Base-by-base conservation (phyloP, 2,888 invertebrate species). In the Dicyrtoma fusca region DNA sequence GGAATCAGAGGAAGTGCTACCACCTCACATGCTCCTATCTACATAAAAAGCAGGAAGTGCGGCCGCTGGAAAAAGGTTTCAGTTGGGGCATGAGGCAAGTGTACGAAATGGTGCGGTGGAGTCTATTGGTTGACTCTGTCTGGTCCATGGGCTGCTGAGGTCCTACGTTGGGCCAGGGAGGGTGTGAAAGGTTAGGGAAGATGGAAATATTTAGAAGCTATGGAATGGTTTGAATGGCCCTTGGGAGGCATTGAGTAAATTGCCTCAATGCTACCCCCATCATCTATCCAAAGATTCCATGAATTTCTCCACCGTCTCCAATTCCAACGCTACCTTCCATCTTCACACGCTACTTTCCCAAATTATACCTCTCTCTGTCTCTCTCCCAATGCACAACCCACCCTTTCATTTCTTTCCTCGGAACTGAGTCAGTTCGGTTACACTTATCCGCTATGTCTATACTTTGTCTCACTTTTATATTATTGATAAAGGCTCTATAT, bases 241-340 rank as follows among this genome's bases (percentile, higher is more conserved):
- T 25, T 57, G 68, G 68, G 68, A 68, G 45, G 47, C 68, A 68
- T 68, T 45, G 14, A 68, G 44, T 68, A 68, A 68, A 68, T 68
- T 68, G 68, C 68, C 47, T 68, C 57, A 44, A 59, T 68, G 44
- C 57, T 25, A 23, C 26, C 51, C 49, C 51, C 34, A 51, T 34
- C 63, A 63, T 65, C 65, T 65, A 8, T 26, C 51, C 19, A 11
- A 11, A 55, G 19, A 55, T 19, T 55, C 21, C 53, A 19, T 55
- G 53, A n/a, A 55, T 57, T 57, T 53, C 8, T 53, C 53, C 19
- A 34, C 19, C 21, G 14, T 64, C 45, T 64, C 49, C 26, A 34
- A 34, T 61, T 42, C 61, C 25, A 8, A 34, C 34, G 1, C 59
- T 11, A 5, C 55, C 13, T 17, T 21, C 55, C 23, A 13, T 55